These are phyloP conservation scores for Bombus soroeensis DNA, from an alignment of 1,140 invertebrate species.

Conservation along the genomic window DNA sequence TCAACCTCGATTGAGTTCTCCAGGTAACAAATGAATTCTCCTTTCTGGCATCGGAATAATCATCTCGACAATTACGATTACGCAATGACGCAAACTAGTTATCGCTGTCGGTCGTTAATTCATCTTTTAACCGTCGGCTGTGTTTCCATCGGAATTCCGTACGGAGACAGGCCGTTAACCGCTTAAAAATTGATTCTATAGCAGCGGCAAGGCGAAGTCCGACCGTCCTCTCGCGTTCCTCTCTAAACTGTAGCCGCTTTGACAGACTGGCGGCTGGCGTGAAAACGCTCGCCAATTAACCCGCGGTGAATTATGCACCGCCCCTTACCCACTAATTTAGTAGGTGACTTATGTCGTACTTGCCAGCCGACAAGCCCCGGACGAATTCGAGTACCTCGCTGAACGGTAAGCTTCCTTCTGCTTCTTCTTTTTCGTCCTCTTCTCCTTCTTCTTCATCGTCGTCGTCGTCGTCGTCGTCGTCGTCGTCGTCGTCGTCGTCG, in stretches of 20 bases:
- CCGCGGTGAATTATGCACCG: constrained; percentile 79
- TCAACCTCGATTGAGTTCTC: constrained; percentile 9
- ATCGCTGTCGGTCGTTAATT: constrained; percentile 45
- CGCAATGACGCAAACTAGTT: constrained; percentile 16
- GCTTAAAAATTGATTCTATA: constrained; percentile 53
- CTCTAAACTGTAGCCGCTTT: constrained; percentile 73
- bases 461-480: constrained; percentile 9
- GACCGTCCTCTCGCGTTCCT: background rate
- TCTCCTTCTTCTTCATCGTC: constrained; percentile 9
- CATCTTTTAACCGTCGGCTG: constrained; percentile 13
- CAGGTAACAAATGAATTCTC: background rate
- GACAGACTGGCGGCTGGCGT: constrained; percentile 79
- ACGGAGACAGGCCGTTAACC: constrained; percentile 40
- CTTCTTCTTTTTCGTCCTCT: background rate
- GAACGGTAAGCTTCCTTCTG: constrained; percentile 32
- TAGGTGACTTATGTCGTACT: constrained; percentile 81
- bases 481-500: constrained; percentile 9
- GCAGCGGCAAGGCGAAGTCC: background rate
- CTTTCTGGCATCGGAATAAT: background rate
- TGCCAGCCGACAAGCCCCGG: constrained; percentile 70
- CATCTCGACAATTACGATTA: constrained; percentile 28
- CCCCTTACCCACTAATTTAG: constrained; percentile 79
- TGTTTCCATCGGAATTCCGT: constrained; percentile 31
- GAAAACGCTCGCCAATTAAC: constrained; percentile 83
- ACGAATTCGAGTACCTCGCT: constrained; percentile 70